Conservation (phyloP, 2,888 invertebrate genomes). For the Leptopterna dolabrata region DNA sequence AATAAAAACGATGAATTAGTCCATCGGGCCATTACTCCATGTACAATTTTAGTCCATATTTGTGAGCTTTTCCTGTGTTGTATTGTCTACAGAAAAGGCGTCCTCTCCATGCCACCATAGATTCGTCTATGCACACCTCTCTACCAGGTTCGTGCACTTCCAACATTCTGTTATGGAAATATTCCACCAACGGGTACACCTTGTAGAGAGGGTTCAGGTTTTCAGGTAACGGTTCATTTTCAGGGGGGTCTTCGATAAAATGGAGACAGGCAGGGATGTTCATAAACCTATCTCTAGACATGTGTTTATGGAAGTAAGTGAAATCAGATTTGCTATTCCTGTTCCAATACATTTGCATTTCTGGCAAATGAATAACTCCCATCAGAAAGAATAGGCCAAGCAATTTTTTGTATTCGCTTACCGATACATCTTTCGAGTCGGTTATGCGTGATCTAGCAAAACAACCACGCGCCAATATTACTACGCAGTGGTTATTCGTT, state of each 20-base stretch:
- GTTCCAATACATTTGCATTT: no score
- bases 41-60: conserved; percentile 66
- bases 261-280: neutral
- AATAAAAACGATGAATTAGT: conserved; percentile 61
- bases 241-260: neutral
- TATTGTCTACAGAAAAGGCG: conserved; percentile 65
- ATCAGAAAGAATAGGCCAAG: neutral
- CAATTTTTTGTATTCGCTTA: neutral
- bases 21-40: conserved; percentile 65
- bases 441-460: no score
- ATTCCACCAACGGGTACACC: conserved; percentile 65
- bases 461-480: no score
- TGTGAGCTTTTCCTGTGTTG: conserved; percentile 65
- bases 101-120: conserved; percentile 65
- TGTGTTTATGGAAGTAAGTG: neutral
- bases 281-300: neutral
- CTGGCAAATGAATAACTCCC: neutral
- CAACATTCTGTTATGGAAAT: conserved; percentile 65
- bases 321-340: no score
- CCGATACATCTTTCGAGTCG: no score
- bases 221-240: neutral
- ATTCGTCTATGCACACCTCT: conserved; percentile 65
- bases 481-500: no score
- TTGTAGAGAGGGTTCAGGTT: conserved; percentile 58
- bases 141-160: conserved; percentile 64